Evolutionary conservation across 2,888 invertebrate genomes (phyloP), one percentile per base, ranked within the genome.

Genomic region (Alsophila aescularia): DNA sequence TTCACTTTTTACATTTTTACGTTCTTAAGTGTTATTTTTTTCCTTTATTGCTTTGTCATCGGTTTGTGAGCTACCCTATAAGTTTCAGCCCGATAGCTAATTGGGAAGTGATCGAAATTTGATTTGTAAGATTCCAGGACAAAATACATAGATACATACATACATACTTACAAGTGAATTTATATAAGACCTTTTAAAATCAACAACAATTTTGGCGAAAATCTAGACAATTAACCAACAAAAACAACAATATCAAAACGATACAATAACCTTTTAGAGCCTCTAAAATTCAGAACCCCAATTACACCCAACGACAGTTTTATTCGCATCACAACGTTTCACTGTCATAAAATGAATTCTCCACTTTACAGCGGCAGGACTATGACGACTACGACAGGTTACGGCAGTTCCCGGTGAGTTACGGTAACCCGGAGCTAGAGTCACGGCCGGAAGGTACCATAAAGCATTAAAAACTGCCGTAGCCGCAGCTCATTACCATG

Each of bases 401-500:
- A 18, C 18, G 18, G n/a, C 7, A 34, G 43, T 21, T 34, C 7
- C 21, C 21, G 34, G 12, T 18, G 29, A 50, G 42, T 50, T 43
- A 43, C 31, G 31, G 42, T 14, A 9, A 29, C 21, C 27, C 34
- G 31, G 39, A 44, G 34, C 21, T 24, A 14, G 35, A 42, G 36
- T 36, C 36, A 52, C 27, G 32, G 32, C 43, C 49, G 54, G 52
- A 62, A 54, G 34, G 15, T 44, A 29, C 34, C 42, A 31, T 52
- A 47, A 55, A 60, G 39, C 52, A 55, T 54, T 52, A 47, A 49
- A 44, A 55, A 52, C 27, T 45, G 9, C 18, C 21, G 10, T 21
- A 51, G 41, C 39, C 32, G 51, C 16, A 29, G 16, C 56, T 54
- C 53, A 58, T 63, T 63, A 58, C 34, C 52, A 51, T 56, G 34